These are phyloP conservation scores for Trissolcus japonicus DNA, from an alignment of 2,888 invertebrate genomes.

Conservation along the genomic window DNA sequence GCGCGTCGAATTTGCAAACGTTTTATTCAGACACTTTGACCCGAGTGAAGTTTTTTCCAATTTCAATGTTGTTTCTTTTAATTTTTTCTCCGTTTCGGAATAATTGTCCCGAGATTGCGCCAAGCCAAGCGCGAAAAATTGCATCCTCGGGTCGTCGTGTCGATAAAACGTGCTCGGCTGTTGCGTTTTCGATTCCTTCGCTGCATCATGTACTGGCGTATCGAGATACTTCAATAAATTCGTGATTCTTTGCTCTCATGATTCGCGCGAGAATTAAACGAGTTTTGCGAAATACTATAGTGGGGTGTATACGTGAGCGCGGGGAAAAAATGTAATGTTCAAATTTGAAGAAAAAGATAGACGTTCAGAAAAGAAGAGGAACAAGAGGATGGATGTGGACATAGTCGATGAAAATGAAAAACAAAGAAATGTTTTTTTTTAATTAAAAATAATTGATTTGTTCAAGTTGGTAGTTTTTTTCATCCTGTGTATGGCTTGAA, in stretches of 20 bases:
- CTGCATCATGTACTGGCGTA: constrained; percentile 44
- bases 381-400: constrained; percentile 45
- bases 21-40: not conserved
- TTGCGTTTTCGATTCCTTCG: constrained; percentile 26
- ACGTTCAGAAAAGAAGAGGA: constrained; percentile 57
- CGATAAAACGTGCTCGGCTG: constrained; percentile 31
- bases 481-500: too few species aligned
- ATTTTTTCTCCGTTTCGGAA: too few species aligned
- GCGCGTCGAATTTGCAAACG: not conserved
- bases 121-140: constrained; percentile 21
- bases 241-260: constrained; percentile 61
- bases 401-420: constrained; percentile 53
- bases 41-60: not conserved
- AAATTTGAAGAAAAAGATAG: constrained; percentile 59
- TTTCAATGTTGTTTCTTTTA: not conserved
- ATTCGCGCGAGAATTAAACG: constrained; percentile 67
- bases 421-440: not conserved
- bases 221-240: constrained; percentile 66
- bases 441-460: too few species aligned
- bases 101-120: constrained; percentile 7
- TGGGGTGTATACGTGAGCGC: constrained; percentile 49
- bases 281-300: constrained; percentile 64
- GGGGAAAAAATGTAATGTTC: constrained; percentile 18
- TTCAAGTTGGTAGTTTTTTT: too few species aligned
- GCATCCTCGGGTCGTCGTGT: constrained; percentile 18